A percentile compares a stretch with the other conserved stretches of the same genome.
Evolutionary conservation across 2,888 invertebrate species (phyloP).

Genomic region (Gastrophysa polygoni): DNA sequence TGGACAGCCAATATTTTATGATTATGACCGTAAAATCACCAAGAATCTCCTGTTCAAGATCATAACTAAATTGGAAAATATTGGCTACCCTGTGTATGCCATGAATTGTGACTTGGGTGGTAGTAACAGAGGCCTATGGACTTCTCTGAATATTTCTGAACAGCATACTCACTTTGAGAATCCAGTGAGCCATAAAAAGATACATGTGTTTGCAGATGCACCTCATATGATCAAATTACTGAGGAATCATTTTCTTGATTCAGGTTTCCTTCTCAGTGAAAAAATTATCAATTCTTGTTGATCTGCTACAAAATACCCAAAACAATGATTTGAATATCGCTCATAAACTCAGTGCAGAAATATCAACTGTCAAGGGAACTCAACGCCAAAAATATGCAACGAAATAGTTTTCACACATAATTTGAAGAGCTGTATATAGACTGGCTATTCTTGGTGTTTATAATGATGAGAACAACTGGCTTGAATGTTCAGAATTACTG

Average conservation of each 20-base stretch:
- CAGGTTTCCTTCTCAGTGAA: constrained; percentile 25
- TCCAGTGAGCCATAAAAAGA: constrained; percentile 21
- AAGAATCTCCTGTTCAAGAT: constrained; percentile 15
- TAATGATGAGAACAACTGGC: constrained; percentile 32
- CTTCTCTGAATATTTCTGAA: constrained; percentile 24
- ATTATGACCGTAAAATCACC: constrained; percentile 27
- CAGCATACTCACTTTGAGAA: constrained; percentile 28
- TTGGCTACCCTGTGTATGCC: constrained; percentile 39
- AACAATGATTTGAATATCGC: constrained; percentile 31
- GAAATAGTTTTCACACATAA: constrained; percentile 41
- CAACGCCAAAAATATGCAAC: constrained; percentile 35
- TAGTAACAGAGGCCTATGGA: constrained; percentile 30
- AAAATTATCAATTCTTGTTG: constrained; percentile 30
- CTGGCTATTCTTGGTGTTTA: constrained; percentile 24
- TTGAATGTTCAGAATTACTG: constrained; percentile 31
- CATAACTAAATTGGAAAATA: constrained; percentile 26
- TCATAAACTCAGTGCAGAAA: constrained; percentile 21
- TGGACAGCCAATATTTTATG: constrained; percentile 27
- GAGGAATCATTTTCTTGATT: constrained; percentile 35
- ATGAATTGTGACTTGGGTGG: constrained; percentile 38
- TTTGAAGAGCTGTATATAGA: constrained; percentile 34
- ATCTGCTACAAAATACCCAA: constrained; percentile 30
- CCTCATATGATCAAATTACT: constrained; percentile 34
- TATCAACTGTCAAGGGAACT: constrained; percentile 22
- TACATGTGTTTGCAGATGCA: constrained; percentile 32